Percentiles rank a stretch among this genome's conserved stretches.
Evolutionary conservation across 2,888 invertebrate genomes (phyloP).

Genomic region (Ophraella communa): DNA sequence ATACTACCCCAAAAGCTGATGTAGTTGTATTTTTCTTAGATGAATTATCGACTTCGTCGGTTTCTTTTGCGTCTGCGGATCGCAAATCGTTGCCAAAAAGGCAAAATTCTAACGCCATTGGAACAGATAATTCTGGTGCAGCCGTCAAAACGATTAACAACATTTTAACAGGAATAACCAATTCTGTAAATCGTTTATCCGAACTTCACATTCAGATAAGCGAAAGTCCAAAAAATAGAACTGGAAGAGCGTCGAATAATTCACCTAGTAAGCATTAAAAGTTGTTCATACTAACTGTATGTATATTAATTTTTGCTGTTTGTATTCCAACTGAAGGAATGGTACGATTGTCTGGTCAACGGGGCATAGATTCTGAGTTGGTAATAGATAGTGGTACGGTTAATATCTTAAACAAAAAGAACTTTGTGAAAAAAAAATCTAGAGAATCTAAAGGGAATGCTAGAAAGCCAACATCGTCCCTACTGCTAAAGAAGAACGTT

Average conservation of each 20-base stretch:
- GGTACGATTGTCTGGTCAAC: background rate
- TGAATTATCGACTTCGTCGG: conserved; percentile 23
- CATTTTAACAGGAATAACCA: conserved; percentile 56
- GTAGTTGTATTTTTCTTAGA: no score
- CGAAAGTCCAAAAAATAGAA: conserved; percentile 37
- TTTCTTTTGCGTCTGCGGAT: conserved; percentile 7
- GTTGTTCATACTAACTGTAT: background rate
- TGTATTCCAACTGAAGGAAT: background rate
- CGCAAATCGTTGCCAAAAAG: conserved; percentile 24
- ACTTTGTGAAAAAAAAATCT: background rate
- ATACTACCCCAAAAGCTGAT: background rate
- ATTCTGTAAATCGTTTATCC: conserved; percentile 55
- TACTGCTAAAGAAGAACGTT: background rate
- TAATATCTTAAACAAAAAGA: background rate
- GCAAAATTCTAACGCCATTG: conserved; percentile 51
- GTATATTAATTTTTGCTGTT: background rate
- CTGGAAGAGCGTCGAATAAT: conserved; percentile 1
- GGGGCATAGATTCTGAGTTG: background rate
- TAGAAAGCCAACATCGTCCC: conserved; percentile 1
- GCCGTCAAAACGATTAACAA: conserved; percentile 56
- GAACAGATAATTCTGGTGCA: conserved; percentile 53
- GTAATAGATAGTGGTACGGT: background rate
- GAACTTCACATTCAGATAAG: conserved; percentile 48
- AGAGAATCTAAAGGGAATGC: conserved; percentile 4
- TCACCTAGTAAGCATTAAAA: conserved; percentile 26